A percentile compares a stretch with the other conserved stretches of the same genome.
These are phyloP conservation scores for Corapipo altera DNA, from an alignment of 2,113 vertebrate species.

Conservation along the genomic window DNA sequence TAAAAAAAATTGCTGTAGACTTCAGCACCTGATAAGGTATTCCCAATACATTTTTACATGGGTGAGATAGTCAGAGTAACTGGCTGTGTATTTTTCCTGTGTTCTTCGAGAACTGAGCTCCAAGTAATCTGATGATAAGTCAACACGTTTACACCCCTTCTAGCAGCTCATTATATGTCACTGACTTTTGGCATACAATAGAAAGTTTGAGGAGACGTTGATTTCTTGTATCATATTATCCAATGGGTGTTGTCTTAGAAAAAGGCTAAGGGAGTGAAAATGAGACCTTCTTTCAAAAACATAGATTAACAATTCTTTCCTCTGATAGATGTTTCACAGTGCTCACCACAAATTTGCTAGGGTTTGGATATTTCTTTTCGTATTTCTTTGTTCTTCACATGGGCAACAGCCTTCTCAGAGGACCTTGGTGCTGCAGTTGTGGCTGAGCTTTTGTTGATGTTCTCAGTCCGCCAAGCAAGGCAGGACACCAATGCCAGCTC, in stretches of 20 bases:
- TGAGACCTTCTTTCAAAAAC: background rate
- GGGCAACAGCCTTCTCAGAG: background rate
- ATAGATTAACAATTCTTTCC: background rate
- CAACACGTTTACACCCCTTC: background rate
- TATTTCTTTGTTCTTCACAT: background rate
- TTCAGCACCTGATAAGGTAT: background rate
- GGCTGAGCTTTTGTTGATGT: background rate
- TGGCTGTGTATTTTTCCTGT: background rate
- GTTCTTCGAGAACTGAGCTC: background rate
- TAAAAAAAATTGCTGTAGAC: background rate
- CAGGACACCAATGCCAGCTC: background rate
- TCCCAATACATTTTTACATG: background rate
- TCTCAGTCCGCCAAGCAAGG: background rate
- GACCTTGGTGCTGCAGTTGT: background rate
- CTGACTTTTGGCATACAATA: background rate
- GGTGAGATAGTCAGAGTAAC: background rate
- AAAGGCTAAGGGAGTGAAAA: background rate
- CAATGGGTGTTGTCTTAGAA: background rate
- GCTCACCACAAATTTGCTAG: background rate
- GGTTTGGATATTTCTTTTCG: background rate
- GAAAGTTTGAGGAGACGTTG: background rate
- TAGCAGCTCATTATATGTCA: background rate
- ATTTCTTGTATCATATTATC: background rate
- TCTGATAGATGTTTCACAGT: background rate
- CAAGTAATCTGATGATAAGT: background rate